These are phyloP conservation scores for Ammospiza nelsoni DNA, from an alignment of 2,113 vertebrate species.

Conservation along the genomic window DNA sequence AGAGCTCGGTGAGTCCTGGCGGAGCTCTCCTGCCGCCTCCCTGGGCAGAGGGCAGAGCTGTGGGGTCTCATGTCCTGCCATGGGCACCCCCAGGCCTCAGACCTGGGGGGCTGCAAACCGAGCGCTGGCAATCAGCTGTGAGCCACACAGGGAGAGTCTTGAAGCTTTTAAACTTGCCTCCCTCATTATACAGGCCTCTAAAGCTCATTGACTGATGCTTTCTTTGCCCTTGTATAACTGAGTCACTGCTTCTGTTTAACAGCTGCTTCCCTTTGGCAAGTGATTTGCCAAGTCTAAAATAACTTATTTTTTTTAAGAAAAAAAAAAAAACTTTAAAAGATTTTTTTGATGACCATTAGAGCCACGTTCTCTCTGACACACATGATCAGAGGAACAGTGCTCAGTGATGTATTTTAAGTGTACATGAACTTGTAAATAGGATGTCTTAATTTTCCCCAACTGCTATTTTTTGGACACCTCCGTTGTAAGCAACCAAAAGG, in stretches of 20 bases:
- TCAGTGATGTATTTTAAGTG: not conserved
- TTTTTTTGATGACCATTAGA: not conserved
- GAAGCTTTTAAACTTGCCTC: slow-evolving; percentile 9
- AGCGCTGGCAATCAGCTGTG: not conserved
- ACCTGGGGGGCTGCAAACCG: not conserved
- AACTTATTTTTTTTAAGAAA: slow-evolving; percentile 66
- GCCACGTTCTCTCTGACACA: not conserved
- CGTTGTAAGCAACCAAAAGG: not conserved
- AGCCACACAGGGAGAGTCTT: not conserved
- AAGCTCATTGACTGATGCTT: slow-evolving; percentile 25
- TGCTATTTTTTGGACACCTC: not conserved
- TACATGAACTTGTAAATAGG: slow-evolving; percentile 49
- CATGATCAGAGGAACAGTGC: not conserved
- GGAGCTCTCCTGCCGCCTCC: not conserved
- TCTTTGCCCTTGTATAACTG: slow-evolving; percentile 25
- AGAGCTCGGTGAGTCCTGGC: not conserved
- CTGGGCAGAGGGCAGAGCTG: not conserved
- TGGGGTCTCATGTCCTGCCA: not conserved
- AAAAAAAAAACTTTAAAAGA: not conserved
- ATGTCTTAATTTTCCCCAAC: not conserved
- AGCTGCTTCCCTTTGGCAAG: slow-evolving; percentile 51
- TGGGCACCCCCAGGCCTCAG: not conserved
- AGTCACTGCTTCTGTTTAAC: slow-evolving; percentile 60
- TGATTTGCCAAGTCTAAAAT: slow-evolving; percentile 53
- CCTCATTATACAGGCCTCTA: slow-evolving; percentile 17